Evolutionary conservation across 2,797 vertebrate genomes (phyloP).

Genomic region (Sebastiscus tertius): DNA sequence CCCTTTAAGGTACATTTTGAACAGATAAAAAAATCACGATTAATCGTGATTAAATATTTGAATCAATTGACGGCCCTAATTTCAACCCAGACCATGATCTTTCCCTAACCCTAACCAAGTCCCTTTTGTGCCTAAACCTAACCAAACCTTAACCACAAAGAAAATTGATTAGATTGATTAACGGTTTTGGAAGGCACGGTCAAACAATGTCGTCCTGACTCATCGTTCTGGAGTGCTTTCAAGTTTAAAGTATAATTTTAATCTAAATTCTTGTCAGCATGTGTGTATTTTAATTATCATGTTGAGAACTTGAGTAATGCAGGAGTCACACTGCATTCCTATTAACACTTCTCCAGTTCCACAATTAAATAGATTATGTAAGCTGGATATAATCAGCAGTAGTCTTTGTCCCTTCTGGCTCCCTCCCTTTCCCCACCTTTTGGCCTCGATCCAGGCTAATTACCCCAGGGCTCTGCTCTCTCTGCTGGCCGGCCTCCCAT

Average conservation of each 20-base stretch:
- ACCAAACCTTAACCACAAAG: not conserved
- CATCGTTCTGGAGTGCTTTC: not conserved
- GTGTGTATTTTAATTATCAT: not conserved
- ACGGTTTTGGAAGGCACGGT: not conserved
- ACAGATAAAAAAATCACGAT: too few species aligned
- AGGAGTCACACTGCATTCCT: not conserved
- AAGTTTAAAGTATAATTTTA: not conserved
- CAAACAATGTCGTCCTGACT: not conserved
- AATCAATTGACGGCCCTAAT: too few species aligned
- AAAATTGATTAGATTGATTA: not conserved
- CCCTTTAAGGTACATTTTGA: too few species aligned
- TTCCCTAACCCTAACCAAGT: not conserved
- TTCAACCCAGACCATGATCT: not conserved
- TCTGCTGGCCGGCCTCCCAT: conserved; percentile 41
- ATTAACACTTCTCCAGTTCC: not conserved
- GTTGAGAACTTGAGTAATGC: not conserved
- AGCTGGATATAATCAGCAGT: conserved; percentile 39
- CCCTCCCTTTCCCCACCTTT: conserved; percentile 51
- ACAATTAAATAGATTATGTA: conserved; percentile 19
- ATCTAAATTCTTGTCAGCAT: not conserved
- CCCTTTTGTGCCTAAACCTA: not conserved
- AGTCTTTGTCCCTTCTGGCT: conserved; percentile 16
- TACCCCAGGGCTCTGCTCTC: conserved; percentile 64
- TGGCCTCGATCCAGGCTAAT: conserved; percentile 75
- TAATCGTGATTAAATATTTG: too few species aligned